Evolutionary conservation across 2,797 vertebrate species (phyloP).

Genomic region (Fistularia commersonii): DNA sequence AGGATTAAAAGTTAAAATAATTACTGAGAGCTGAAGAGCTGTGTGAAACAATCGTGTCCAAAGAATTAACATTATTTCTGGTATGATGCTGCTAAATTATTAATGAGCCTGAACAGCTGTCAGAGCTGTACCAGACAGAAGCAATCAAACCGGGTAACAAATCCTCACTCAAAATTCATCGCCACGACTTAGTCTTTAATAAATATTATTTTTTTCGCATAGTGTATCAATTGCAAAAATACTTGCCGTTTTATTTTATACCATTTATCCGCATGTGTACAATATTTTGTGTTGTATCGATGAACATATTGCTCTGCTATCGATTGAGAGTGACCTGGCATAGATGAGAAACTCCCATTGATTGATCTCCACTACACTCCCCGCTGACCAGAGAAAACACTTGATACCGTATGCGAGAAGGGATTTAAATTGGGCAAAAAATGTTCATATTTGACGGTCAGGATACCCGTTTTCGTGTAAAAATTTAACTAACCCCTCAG

Average conservation of each 20-base stretch:
- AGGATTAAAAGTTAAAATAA: background rate
- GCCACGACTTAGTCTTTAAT: accelerated
- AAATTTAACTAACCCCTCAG: background rate
- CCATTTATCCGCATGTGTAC: background rate
- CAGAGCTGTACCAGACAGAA: slow-evolving; percentile 49
- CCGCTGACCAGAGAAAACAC: slow-evolving; percentile 72
- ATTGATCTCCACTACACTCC: slow-evolving; percentile 74
- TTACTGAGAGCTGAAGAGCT: background rate
- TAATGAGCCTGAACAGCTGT: slow-evolving; percentile 62
- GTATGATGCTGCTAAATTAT: slow-evolving; percentile 70
- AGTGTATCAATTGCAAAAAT: accelerated
- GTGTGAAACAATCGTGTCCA: slow-evolving; percentile 22
- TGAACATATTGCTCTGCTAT: slow-evolving; percentile 33
- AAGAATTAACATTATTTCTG: slow-evolving; percentile 53
- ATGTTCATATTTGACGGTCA: slow-evolving; percentile 26
- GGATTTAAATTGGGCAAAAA: slow-evolving; percentile 61
- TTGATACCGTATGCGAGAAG: slow-evolving; percentile 57
- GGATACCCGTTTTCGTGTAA: slow-evolving; percentile 12
- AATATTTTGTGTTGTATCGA: background rate
- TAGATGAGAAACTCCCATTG: slow-evolving; percentile 70
- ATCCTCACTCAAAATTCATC: background rate
- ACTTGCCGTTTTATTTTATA: accelerated
- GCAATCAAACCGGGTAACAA: slow-evolving; percentile 37
- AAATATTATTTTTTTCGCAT: accelerated
- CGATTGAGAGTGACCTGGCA: slow-evolving; percentile 46